phyloP scores from a whole-genome alignment of 2,797 vertebrate genomes.

The Poeciliopsis turneri region DNA sequence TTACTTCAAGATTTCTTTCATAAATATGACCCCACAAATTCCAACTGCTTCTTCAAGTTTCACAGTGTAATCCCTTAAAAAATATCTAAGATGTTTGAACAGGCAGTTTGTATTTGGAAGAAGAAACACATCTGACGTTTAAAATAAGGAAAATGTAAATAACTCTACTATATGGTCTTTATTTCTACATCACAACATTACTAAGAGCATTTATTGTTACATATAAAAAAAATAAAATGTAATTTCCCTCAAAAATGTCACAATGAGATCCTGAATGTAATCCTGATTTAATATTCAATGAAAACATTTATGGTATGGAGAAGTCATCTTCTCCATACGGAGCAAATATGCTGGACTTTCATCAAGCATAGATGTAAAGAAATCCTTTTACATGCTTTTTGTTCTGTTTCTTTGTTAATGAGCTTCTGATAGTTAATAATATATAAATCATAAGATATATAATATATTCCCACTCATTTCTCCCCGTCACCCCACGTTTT shows the following conservation, averaged over 20 bases:
- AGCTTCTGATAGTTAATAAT: background rate
- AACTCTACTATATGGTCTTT: background rate
- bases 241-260: background rate
- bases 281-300: background rate
- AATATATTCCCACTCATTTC: background rate
- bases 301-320: no score
- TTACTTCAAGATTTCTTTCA: background rate
- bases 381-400: background rate
- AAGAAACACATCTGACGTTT: background rate
- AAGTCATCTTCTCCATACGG: background rate
- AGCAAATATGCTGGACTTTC: background rate
- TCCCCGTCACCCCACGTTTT: rapidly evolving
- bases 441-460: no score
- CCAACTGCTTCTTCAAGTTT: background rate
- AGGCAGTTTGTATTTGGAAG: background rate
- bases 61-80: background rate
- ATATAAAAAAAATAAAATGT: background rate
- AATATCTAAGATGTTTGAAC: background rate
- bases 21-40: background rate
- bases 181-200: background rate
- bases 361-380: background rate
- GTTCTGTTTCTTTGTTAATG: background rate
- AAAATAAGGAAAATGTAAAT: background rate
- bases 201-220: background rate
- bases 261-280: background rate